Conservation (phyloP, 2,797 vertebrate species). For the Agapornis canus region DNA sequence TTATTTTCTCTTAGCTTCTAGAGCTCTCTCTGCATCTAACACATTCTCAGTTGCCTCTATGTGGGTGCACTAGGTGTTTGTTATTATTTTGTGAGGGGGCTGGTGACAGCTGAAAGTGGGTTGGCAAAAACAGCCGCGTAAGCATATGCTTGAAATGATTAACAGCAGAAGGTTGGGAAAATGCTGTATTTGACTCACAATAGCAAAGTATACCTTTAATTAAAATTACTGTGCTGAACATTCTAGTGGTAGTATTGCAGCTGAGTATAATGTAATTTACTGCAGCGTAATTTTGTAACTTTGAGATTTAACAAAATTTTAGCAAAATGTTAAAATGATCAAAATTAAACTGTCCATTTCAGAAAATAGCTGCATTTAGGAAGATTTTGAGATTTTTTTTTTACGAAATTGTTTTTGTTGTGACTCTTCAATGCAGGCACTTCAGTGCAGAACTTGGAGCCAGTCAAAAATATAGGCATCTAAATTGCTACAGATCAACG, state of each 20-base stretch:
- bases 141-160: constrained; percentile 22
- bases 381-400: background rate
- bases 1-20: background rate
- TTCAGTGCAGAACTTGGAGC: background rate
- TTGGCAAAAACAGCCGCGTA: constrained; percentile 9
- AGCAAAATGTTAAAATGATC: background rate
- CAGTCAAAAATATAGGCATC: background rate
- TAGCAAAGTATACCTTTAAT: background rate
- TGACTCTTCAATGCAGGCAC: background rate
- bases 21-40: background rate
- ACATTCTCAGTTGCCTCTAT: background rate
- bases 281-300: background rate
- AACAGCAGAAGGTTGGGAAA: constrained; percentile 17
- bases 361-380: background rate
- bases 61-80: constrained; percentile 25
- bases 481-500: background rate
- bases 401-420: background rate
- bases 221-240: background rate
- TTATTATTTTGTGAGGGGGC: constrained; percentile 40
- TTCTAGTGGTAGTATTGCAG: background rate
- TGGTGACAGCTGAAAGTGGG: constrained; percentile 52
- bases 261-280: background rate
- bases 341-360: background rate
- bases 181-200: background rate
- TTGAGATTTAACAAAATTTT: background rate